Conservation (phyloP, 2,888 invertebrate species). For the Pyrrhosoma nymphula region DNA sequence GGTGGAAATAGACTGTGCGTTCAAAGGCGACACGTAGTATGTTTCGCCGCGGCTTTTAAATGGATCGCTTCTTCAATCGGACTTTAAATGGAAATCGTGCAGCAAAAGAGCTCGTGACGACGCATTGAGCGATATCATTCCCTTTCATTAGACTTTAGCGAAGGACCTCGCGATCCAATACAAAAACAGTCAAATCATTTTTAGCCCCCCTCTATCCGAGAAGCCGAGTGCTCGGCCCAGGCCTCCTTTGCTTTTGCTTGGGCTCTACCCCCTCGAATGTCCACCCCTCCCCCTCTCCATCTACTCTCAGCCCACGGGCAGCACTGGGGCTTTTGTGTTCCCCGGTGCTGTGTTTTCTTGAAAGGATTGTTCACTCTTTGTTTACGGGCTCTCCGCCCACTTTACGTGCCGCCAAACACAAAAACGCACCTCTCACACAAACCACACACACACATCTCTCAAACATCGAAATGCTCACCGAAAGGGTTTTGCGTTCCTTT, state of each 20-base stretch:
- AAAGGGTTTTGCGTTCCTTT: conserved; percentile 7
- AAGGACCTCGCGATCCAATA: conserved; percentile 22
- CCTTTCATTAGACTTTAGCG: neutral
- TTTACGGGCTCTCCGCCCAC: conserved; percentile 26
- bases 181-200: conserved; percentile 31
- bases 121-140: neutral
- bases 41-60: neutral
- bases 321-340: neutral
- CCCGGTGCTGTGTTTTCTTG: neutral
- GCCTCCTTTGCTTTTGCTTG: neutral
- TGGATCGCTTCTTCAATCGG: neutral
- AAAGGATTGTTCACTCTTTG: conserved; percentile 46
- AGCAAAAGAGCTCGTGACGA: neutral
- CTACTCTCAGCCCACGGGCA: neutral
- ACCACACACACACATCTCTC: conserved; percentile 18
- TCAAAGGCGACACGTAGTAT: neutral
- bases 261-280: neutral
- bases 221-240: neutral
- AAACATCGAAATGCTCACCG: conserved; percentile 30
- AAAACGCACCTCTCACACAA: neutral
- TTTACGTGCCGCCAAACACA: conserved; percentile 3
- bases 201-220: neutral
- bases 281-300: neutral
- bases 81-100: neutral
- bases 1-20: neutral